Evolutionary conservation across 30 jellyfish, hydroid and myxozoan genomes (phyloP), one percentile per base, ranked within the genome.

Genomic region (Aurelia sp.): DNA sequence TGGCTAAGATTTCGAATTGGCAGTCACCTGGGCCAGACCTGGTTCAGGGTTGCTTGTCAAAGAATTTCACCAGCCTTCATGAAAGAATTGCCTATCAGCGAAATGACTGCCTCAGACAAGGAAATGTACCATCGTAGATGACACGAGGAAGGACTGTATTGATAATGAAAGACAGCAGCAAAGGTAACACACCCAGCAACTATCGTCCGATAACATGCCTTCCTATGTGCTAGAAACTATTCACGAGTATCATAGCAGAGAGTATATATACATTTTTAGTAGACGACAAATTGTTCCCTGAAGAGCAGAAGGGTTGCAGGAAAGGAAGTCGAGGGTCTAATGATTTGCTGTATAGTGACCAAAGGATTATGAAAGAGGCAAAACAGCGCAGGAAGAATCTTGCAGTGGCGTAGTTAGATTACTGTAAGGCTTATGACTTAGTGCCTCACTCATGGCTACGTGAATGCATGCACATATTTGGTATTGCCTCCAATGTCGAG

Each of bases 261-360:
- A 73, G 71, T 52, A 16, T 33, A 48, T 41, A 73, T 73, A 71
- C 84, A 73, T 40, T 73, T 33, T 20, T 19, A 27, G 33, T 2
- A 0, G 76, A 73, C 23, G 2, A 48, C 27, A 16, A 73, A 73
- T 3, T 73, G 84, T 41, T 73, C 37, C 33, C 84, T 73, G 84
- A 73, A 44, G 84, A 73, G 4, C 84, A 73, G 71, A 73, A 73
- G 84, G 75, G 84, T 23, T 73, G 84, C 67, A 73, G 84, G 84
- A 73, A 71, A 71, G 70, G 82, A 37, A 73, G 68, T 73, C 84
- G 84, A 73, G 84, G 84, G 3, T 4, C 75, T n/a, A n/a, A n/a
- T n/a, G n/a, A n/a, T n/a, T n/a, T n/a, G n/a, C n/a, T n/a, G n/a
- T n/a, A n/a, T n/a, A n/a, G n/a, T n/a, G n/a, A n/a, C n/a, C n/a